Percentiles rank a stretch among this genome's conserved stretches.
Conservation (phyloP, 2,888 invertebrate species). For the Philereme vetulata region DNA sequence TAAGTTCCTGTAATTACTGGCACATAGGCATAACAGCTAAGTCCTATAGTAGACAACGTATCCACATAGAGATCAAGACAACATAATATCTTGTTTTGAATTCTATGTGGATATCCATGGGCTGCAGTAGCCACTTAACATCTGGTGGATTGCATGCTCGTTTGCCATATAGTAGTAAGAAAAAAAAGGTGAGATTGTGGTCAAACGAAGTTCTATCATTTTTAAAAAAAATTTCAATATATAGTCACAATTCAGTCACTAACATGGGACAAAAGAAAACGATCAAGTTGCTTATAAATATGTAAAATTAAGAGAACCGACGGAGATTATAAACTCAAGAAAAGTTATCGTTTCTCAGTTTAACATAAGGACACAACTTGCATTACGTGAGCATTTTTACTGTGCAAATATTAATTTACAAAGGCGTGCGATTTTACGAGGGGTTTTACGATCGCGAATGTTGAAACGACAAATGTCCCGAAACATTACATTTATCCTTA, state of each 20-base stretch:
- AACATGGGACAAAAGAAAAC: slow-evolving; percentile 10
- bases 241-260: slow-evolving; percentile 8
- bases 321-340: slow-evolving; percentile 31
- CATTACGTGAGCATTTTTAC: slow-evolving; percentile 17
- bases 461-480: slow-evolving; percentile 25
- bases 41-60: too few species aligned
- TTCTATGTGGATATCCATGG: too few species aligned
- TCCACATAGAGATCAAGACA: too few species aligned
- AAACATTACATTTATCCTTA: slow-evolving; percentile 24
- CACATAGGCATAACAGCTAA: too few species aligned
- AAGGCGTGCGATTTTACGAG: slow-evolving; percentile 21
- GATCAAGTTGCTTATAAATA: slow-evolving; percentile 23
- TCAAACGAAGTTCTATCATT: too few species aligned
- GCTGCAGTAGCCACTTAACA: too few species aligned
- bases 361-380: slow-evolving; percentile 16
- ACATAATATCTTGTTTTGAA: too few species aligned
- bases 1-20: too few species aligned
- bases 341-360: slow-evolving; percentile 21
- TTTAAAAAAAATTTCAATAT: too few species aligned
- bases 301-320: slow-evolving; percentile 24
- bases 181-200: too few species aligned
- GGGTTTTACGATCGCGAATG: slow-evolving; percentile 18
- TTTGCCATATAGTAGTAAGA: too few species aligned
- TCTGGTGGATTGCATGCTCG: too few species aligned
- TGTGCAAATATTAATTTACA: slow-evolving; percentile 17